Percentiles rank a stretch among this genome's conserved stretches.
Conservation (phyloP, 1,140 invertebrate species). For the Diuraphis noxia region DNA sequence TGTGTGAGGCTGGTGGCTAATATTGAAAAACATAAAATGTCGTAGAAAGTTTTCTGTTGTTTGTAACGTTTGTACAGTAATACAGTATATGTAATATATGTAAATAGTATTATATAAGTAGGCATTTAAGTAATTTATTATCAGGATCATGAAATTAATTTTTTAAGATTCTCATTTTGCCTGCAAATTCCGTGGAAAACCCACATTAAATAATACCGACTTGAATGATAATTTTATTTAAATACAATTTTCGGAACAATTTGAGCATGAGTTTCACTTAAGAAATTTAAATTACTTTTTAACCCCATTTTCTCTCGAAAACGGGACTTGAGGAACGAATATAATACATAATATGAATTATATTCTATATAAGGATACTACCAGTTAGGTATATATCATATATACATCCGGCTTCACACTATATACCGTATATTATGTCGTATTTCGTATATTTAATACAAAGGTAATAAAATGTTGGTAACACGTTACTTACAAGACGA, state of each 20-base stretch:
- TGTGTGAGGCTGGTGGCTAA: background rate
- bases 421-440: too few relatives aligned
- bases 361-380: too few relatives aligned
- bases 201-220: background rate
- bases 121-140: constrained; percentile 10
- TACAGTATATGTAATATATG: background rate
- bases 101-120: background rate
- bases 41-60: background rate
- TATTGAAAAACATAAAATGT: constrained; percentile 8
- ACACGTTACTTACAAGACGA: background rate
- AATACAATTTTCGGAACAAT: background rate
- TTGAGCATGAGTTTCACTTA: background rate
- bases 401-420: too few relatives aligned
- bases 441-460: too few relatives aligned
- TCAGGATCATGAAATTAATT: background rate
- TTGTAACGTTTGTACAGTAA: too few relatives aligned
- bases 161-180: background rate
- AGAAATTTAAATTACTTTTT: background rate
- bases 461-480: too few relatives aligned
- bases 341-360: background rate
- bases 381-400: too few relatives aligned
- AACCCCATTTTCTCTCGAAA: background rate
- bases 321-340: background rate
- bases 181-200: background rate
- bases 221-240: background rate